These are phyloP conservation scores for Sisyra nigra DNA, from an alignment of 2,888 invertebrate genomes.

Conservation along the genomic window DNA sequence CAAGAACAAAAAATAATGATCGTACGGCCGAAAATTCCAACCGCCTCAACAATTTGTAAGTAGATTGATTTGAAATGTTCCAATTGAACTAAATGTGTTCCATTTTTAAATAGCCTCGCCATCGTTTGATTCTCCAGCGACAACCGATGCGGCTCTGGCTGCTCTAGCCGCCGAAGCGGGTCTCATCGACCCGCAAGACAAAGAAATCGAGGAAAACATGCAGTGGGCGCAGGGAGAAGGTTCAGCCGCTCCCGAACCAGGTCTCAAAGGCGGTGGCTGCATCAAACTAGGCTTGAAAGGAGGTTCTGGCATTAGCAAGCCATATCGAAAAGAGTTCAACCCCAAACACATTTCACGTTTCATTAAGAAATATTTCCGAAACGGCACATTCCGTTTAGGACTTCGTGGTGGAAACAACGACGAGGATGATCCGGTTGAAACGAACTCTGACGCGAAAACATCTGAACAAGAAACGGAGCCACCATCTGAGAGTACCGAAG, in stretches of 20 bases:
- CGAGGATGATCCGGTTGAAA: conserved; percentile 9
- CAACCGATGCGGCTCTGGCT: conserved; percentile 42
- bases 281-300: conserved; percentile 21
- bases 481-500: conserved; percentile 9
- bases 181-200: conserved; percentile 32
- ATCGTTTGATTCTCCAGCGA: conserved; percentile 38
- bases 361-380: neutral
- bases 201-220: conserved; percentile 13
- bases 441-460: conserved; percentile 9
- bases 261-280: conserved; percentile 1
- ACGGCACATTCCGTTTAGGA: too few relatives aligned
- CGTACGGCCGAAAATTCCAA: conserved; percentile 35
- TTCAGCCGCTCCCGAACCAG: conserved; percentile 2
- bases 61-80: conserved; percentile 7
- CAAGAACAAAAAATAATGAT: conserved; percentile 28
- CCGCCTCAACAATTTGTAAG: conserved; percentile 33
- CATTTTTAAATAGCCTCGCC: conserved; percentile 26
- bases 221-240: conserved; percentile 6
- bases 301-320: conserved; percentile 13
- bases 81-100: neutral
- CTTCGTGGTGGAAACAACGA: conserved; percentile 1
- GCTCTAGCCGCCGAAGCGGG: conserved; percentile 45
- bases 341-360: neutral
- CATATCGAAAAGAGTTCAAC: neutral
- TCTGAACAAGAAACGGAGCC: conserved; percentile 3